Evolutionary conservation across 2,113 vertebrate genomes (phyloP).

Genomic region (Oreocharis arfaki): DNA sequence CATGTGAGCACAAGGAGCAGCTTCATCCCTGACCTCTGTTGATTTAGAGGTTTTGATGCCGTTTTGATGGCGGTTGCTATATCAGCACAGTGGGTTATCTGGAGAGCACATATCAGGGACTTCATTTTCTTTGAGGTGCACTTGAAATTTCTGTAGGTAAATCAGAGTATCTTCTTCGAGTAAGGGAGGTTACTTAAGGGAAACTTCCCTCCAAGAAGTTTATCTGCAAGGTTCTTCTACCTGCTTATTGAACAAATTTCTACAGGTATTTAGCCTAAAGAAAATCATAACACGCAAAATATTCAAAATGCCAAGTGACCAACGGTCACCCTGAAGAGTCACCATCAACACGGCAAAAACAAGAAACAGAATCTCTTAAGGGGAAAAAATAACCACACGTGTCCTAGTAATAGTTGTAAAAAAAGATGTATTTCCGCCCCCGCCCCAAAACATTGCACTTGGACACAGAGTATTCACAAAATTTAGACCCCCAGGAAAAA

Average conservation of each 20-base stretch:
- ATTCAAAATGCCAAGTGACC: neutral
- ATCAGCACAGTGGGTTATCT: neutral
- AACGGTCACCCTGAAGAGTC: neutral
- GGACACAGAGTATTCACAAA: neutral
- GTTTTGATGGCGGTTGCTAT: neutral
- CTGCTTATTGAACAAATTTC: neutral
- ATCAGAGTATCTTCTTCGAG: neutral
- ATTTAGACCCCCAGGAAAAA: neutral
- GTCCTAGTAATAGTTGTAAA: neutral
- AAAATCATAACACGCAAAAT: neutral
- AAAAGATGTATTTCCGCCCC: accelerated
- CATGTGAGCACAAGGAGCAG: neutral
- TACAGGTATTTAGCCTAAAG: neutral
- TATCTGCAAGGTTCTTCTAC: neutral
- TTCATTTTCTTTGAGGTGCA: neutral
- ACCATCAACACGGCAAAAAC: neutral
- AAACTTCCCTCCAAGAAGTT: neutral
- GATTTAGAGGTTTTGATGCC: neutral
- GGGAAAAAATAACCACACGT: neutral
- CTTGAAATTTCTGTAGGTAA: neutral
- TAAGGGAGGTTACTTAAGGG: neutral
- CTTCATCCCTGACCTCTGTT: neutral
- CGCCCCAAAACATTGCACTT: neutral
- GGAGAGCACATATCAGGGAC: accelerated
- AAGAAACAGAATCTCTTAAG: neutral